phyloP scores from a whole-genome alignment of 2,797 vertebrate species.

The Xenopus petersii region DNA sequence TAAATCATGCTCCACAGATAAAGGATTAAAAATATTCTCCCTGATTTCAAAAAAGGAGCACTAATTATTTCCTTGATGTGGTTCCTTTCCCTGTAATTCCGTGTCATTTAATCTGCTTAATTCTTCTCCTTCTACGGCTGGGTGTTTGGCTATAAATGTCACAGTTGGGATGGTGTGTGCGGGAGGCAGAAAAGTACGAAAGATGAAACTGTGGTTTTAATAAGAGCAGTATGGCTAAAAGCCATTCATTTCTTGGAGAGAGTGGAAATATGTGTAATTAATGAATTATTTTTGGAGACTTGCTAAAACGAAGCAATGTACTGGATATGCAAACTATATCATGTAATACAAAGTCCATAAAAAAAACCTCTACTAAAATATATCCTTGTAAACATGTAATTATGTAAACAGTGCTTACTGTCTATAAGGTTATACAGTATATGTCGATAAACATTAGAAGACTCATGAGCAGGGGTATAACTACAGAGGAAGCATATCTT shows the following conservation, averaged over 20 bases:
- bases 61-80: conserved; percentile 48
- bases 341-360: too few species aligned
- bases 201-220: conserved; percentile 1
- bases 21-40: conserved; percentile 48
- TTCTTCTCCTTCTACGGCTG: conserved; percentile 17
- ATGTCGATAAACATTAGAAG: too few species aligned
- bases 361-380: too few species aligned
- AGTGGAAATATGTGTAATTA: background rate
- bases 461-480: too few species aligned
- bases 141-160: conserved; percentile 16
- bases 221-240: background rate
- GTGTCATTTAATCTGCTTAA: conserved; percentile 45
- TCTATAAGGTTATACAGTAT: too few species aligned
- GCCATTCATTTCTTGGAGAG: background rate
- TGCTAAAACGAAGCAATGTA: too few species aligned
- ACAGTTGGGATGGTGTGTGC: conserved; percentile 1
- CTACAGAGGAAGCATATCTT: too few species aligned
- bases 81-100: conserved; percentile 42
- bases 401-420: too few species aligned
- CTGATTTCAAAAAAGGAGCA: conserved; percentile 30
- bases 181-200: background rate
- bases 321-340: too few species aligned
- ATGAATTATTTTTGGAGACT: too few species aligned
- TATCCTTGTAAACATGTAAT: too few species aligned
- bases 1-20: conserved; percentile 49